phyloP scores from a whole-genome alignment of 30 jellyfish, hydroid and myxozoan species.

The Aurelia sp. region DNA sequence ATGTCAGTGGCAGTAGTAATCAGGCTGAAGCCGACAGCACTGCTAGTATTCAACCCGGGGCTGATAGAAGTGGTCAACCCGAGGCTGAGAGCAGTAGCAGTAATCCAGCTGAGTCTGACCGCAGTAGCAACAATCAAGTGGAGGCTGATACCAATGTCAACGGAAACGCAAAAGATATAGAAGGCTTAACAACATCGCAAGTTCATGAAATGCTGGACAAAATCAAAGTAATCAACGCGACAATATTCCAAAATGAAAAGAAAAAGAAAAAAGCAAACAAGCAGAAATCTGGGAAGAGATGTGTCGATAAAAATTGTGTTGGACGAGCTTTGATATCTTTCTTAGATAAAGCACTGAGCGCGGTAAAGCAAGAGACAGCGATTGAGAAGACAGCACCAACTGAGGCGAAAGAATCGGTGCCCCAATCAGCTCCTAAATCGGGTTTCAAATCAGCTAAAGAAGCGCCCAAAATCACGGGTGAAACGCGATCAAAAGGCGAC shows the following conservation, averaged over 20 bases:
- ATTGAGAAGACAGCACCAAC: background rate
- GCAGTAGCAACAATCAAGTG: no score
- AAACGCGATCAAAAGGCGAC: conserved; percentile 48
- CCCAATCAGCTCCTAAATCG: background rate
- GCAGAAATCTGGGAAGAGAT: conserved; percentile 6
- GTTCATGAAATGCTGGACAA: conserved; percentile 57
- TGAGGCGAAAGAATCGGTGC: background rate
- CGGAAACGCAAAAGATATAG: background rate
- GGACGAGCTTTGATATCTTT: conserved; percentile 55
- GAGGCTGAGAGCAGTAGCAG: no score
- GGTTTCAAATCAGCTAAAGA: background rate
- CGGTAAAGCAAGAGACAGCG: conserved; percentile 45
- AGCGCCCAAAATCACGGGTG: conserved; percentile 18
- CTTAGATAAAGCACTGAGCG: conserved; percentile 64
- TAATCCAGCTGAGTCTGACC: no score
- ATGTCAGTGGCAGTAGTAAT: no score
- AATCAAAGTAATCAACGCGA: conserved; percentile 35
- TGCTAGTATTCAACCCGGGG: no score
- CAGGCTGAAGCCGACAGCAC: no score
- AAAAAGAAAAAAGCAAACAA: conserved; percentile 10
- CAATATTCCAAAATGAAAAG: conserved; percentile 31
- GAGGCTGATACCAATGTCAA: no score
- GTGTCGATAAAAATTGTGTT: conserved; percentile 43
- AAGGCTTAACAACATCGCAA: conserved; percentile 20
- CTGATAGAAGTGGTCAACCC: no score